Conservation (phyloP, 1,140 invertebrate species). For the Littorina saxatilis region DNA sequence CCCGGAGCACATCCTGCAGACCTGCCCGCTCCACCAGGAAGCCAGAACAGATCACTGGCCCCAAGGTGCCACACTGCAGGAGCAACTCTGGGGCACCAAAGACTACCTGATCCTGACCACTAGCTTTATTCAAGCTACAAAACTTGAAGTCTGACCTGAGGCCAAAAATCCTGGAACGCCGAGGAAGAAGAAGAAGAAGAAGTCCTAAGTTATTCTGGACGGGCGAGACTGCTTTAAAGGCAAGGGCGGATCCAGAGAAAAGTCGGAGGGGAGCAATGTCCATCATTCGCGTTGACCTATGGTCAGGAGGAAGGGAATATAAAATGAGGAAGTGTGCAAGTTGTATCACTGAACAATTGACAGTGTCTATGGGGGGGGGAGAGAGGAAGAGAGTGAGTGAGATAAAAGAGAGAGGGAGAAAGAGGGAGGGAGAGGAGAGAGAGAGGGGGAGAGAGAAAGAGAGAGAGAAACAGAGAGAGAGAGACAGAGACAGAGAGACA, state of each 20-base stretch:
- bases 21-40: no score
- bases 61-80: no score
- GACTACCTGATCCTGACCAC: no score
- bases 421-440: not conserved
- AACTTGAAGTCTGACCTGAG: no score
- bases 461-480: not conserved
- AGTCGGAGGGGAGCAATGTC: not conserved
- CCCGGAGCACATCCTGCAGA: no score
- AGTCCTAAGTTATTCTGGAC: not conserved
- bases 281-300: not conserved
- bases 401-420: not conserved
- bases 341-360: no score
- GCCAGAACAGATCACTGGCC: no score
- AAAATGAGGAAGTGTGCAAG: no score
- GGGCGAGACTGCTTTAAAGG: not conserved
- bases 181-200: no score
- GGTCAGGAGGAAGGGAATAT: not conserved
- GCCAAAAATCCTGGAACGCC: no score
- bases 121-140: no score
- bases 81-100: no score
- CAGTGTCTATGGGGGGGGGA: not conserved
- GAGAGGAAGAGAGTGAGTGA: not conserved
- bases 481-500: not conserved
- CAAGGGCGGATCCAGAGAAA: not conserved
- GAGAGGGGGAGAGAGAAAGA: conserved; percentile 5